phyloP scores from a whole-genome alignment of 2,113 vertebrate species.

The Nycticryphes semicollaris region DNA sequence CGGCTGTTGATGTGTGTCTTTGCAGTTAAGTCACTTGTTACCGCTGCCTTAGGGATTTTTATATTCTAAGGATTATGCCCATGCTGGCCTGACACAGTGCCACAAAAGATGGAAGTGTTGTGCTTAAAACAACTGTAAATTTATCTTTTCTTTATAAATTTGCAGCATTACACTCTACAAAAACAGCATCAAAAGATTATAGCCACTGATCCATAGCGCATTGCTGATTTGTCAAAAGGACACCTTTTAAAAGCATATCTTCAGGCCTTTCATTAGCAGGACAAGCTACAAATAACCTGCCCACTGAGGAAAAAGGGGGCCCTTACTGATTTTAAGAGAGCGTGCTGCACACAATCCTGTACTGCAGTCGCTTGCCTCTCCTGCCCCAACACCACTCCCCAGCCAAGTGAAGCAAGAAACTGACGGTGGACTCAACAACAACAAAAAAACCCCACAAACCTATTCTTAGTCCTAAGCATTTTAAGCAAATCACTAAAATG shows the following conservation, averaged over 20 bases:
- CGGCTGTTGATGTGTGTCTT: background rate
- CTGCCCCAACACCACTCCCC: background rate
- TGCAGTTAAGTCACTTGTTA: background rate
- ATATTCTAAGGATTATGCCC: background rate
- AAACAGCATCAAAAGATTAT: background rate
- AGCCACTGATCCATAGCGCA: background rate
- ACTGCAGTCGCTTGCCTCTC: background rate
- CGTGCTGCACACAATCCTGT: background rate
- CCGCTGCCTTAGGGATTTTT: background rate
- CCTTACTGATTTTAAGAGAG: background rate
- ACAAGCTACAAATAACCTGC: background rate
- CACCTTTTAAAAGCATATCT: background rate
- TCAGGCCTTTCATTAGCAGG: background rate
- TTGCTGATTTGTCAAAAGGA: background rate
- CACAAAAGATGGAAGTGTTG: background rate
- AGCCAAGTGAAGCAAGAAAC: background rate
- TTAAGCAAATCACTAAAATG: background rate
- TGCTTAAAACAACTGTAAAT: background rate
- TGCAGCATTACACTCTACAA: background rate
- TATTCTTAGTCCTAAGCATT: background rate
- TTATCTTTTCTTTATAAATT: background rate
- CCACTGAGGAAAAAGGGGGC: background rate
- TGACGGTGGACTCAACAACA: rapidly evolving
- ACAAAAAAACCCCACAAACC: background rate
- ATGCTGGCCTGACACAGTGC: background rate